Conservation (phyloP, 2,113 vertebrate species). For the Podiceps cristatus region DNA sequence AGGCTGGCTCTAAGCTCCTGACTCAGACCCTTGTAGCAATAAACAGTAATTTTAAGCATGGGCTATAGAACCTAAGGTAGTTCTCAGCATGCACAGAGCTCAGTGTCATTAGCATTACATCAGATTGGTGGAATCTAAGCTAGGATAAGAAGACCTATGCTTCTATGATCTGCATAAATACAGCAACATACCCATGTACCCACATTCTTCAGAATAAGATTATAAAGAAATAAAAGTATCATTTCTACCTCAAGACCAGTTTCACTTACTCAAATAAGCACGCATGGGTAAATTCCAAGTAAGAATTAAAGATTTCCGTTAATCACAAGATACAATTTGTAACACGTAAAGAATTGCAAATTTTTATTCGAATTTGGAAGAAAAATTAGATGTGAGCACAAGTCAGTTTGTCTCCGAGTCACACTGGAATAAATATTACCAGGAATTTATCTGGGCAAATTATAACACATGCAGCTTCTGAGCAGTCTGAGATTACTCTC, state of each 20-base stretch:
- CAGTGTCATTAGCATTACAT: neutral
- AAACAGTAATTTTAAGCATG: neutral
- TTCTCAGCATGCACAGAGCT: neutral
- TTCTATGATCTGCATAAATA: neutral
- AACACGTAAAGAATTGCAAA: neutral
- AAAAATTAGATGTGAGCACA: neutral
- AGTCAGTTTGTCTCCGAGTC: neutral
- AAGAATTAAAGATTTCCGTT: neutral
- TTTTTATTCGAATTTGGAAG: neutral
- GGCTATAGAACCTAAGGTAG: neutral
- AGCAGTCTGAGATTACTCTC: neutral
- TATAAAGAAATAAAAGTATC: neutral
- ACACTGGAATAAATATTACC: neutral
- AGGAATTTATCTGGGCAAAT: neutral
- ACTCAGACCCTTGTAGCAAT: neutral
- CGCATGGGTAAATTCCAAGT: neutral
- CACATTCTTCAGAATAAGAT: neutral
- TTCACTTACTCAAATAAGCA: neutral
- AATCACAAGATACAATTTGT: neutral
- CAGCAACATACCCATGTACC: rapidly evolving
- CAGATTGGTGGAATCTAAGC: neutral
- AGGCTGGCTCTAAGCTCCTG: neutral
- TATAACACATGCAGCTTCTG: neutral
- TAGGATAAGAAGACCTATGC: neutral
- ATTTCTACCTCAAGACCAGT: neutral